phyloP scores from a whole-genome alignment of 1,140 invertebrate genomes.

The Drosophila lacteicornis region DNA sequence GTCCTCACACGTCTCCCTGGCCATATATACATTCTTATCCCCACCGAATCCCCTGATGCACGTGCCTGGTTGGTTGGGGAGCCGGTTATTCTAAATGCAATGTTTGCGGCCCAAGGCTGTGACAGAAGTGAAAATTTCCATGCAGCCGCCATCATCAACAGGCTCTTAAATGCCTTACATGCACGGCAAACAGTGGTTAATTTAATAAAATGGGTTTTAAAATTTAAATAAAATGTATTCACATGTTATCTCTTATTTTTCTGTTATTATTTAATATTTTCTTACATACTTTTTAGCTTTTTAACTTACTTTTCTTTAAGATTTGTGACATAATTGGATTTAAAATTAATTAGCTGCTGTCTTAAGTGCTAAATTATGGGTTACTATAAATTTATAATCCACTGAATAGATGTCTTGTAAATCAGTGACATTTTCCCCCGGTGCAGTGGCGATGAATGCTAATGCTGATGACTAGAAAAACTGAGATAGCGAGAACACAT shows the following conservation, averaged over 20 bases:
- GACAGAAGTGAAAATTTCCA: constrained; percentile 32
- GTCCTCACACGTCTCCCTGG: neutral
- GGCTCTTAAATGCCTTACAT: constrained; percentile 57
- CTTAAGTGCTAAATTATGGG: no score
- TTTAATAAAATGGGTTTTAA: neutral
- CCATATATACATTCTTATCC: neutral
- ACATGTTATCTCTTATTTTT: neutral
- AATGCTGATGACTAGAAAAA: constrained; percentile 23
- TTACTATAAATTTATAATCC: neutral
- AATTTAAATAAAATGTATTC: neutral
- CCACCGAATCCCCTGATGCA: neutral
- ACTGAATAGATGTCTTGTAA: neutral
- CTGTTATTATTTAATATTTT: neutral
- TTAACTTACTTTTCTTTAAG: neutral
- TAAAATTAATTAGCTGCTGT: no score
- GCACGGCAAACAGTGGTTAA: constrained; percentile 3
- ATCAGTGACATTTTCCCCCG: neutral
- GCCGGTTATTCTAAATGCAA: constrained; percentile 56
- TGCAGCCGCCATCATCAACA: constrained; percentile 59
- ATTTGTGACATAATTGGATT: no score
- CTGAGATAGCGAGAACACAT: constrained; percentile 13
- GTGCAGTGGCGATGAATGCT: constrained; percentile 32
- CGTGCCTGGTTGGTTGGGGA: neutral
- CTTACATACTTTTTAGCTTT: neutral
- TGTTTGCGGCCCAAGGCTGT: constrained; percentile 58